Percentiles rank a stretch among this genome's conserved stretches.
Evolutionary conservation across 2,888 invertebrate species (phyloP).

Genomic region (Eudasyphora cyanicolor): DNA sequence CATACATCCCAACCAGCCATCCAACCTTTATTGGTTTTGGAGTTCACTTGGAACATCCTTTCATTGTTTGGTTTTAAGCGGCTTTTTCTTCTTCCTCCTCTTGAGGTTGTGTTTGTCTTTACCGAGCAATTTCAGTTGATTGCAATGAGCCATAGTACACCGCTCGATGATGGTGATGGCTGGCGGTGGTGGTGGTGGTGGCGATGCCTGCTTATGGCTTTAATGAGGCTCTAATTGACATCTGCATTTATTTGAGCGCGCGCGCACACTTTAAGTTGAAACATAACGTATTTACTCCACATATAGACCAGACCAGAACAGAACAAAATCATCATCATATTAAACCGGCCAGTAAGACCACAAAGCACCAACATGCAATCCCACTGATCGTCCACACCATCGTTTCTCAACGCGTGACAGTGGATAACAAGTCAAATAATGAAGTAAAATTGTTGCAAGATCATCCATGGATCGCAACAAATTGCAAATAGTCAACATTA

Average conservation of each 20-base stretch:
- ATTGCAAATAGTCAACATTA: no score
- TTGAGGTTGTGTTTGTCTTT: constrained; percentile 11
- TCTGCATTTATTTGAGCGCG: constrained; percentile 75
- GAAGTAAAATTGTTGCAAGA: no score
- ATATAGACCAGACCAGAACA: not conserved
- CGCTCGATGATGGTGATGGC: not conserved
- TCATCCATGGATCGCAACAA: no score
- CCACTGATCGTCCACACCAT: constrained; percentile 29
- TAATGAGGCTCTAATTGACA: constrained; percentile 79
- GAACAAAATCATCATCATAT: constrained; percentile 40
- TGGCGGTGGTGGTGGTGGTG: constrained; percentile 33
- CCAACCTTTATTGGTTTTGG: constrained; percentile 49
- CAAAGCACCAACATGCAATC: constrained; percentile 26
- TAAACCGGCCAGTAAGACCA: constrained; percentile 39
- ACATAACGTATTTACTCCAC: constrained; percentile 35
- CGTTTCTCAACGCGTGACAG: not conserved
- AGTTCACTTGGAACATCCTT: constrained; percentile 65
- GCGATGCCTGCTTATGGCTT: constrained; percentile 67
- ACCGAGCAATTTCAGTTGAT: constrained; percentile 58
- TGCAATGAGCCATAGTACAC: constrained; percentile 51
- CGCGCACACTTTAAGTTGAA: constrained; percentile 61
- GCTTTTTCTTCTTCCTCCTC: constrained; percentile 39
- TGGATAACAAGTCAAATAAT: no score
- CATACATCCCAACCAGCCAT: no score
- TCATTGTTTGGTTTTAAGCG: constrained; percentile 46